These are phyloP conservation scores for Bungarus multicinctus DNA, from an alignment of 2,113 vertebrate species.

Conservation along the genomic window DNA sequence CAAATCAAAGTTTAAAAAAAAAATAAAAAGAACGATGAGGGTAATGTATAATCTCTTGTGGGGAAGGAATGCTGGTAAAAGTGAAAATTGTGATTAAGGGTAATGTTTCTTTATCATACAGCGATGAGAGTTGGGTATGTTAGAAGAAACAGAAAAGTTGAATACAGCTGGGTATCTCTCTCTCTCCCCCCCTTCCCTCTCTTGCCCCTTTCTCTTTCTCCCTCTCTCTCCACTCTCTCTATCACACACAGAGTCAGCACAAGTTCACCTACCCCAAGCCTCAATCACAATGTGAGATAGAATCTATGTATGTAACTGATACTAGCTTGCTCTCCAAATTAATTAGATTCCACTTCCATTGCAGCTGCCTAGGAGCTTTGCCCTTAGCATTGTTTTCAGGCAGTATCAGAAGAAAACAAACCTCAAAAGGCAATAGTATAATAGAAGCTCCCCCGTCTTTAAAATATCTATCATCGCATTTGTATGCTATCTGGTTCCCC, in stretches of 20 bases:
- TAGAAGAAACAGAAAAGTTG: neutral
- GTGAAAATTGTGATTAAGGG: neutral
- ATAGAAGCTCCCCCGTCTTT: neutral
- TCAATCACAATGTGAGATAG: neutral
- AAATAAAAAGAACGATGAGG: no score
- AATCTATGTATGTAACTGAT: neutral
- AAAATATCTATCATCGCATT: neutral
- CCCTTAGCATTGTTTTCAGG: neutral
- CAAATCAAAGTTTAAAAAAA: no score
- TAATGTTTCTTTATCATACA: neutral
- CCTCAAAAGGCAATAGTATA: neutral
- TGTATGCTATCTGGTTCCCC: neutral
- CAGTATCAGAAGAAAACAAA: neutral
- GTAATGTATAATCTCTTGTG: neutral
- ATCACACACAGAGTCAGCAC: neutral
- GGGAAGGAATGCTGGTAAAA: neutral
- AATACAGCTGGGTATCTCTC: neutral
- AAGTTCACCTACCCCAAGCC: neutral
- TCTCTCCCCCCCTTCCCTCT: neutral
- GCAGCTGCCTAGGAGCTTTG: neutral
- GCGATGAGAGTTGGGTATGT: neutral
- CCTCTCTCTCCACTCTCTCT: neutral
- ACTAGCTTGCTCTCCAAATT: neutral
- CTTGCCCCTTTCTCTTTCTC: neutral
- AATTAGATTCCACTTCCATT: neutral